Conservation (phyloP, 92 coral and sea anemone genomes). For the Epizoanthus rinbou region DNA sequence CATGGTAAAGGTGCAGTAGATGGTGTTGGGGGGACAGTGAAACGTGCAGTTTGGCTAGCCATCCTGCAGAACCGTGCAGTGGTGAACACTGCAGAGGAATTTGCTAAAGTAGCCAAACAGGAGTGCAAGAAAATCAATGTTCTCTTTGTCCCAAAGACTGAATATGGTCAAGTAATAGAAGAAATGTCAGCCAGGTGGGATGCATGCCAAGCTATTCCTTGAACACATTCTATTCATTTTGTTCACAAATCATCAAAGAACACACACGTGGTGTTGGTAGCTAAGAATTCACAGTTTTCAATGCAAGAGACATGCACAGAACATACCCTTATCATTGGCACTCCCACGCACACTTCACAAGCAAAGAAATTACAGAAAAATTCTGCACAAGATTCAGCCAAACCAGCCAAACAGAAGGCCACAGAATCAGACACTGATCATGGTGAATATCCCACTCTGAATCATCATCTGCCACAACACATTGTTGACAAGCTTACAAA, state of each 20-base stretch:
- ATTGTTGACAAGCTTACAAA: conserved; percentile 14
- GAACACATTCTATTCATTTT: conserved; percentile 5
- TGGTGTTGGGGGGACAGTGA: conserved; percentile 46
- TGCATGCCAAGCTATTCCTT: conserved; percentile 17
- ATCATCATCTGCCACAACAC: conserved; percentile 25
- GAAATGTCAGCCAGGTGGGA: conserved; percentile 23
- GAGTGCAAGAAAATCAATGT: conserved; percentile 14
- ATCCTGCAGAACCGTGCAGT: conserved; percentile 49
- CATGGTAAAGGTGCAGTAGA: conserved; percentile 60
- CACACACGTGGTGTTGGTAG: conserved; percentile 10
- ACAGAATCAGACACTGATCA: neutral
- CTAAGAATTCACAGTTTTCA: conserved; percentile 25
- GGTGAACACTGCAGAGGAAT: conserved; percentile 33
- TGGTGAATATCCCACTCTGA: conserved; percentile 29
- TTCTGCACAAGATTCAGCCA: conserved; percentile 30
- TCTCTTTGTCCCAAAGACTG: conserved; percentile 20
- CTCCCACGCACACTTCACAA: conserved; percentile 7
- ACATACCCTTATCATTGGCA: too few species aligned
- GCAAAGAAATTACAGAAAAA: conserved; percentile 12
- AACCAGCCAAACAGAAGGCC: conserved; percentile 28
- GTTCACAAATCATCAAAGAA: conserved; percentile 3
- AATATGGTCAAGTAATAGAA: neutral
- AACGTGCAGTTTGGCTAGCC: conserved; percentile 44
- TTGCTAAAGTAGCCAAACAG: conserved; percentile 1
- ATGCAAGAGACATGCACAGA: conserved; percentile 13